Evolutionary conservation across 2,888 invertebrate species (phyloP).

Genomic region (Geophilus truncorum): DNA sequence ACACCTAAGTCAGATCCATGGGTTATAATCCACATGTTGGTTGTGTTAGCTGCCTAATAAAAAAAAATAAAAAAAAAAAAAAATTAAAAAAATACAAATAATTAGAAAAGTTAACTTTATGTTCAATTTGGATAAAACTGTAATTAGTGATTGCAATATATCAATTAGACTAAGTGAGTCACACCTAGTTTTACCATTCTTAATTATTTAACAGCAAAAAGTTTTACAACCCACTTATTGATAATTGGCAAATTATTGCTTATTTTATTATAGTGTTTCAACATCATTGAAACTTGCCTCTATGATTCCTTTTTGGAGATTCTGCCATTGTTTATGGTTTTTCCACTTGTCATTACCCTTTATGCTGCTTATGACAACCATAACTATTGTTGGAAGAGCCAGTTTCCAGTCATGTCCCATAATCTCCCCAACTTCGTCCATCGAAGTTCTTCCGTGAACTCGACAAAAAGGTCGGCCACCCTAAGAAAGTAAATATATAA

Average conservation of each 20-base stretch:
- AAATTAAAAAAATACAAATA: background rate
- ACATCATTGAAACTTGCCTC: no score
- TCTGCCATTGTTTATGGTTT: constrained; percentile 39
- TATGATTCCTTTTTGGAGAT: constrained; percentile 40
- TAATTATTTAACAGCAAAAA: no score
- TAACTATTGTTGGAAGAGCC: constrained; percentile 40
- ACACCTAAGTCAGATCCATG: constrained; percentile 46
- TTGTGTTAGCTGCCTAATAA: constrained; percentile 46
- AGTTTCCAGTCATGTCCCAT: constrained; percentile 40
- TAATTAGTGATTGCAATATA: no score
- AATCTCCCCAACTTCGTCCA: constrained; percentile 39
- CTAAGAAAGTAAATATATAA: no score
- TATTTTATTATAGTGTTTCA: no score
- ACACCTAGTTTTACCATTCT: no score
- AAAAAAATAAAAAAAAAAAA: no score
- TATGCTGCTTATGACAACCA: constrained; percentile 40
- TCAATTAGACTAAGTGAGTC: no score
- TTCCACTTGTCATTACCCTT: constrained; percentile 37
- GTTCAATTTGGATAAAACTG: no score
- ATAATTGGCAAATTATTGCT: no score
- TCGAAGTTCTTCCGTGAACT: constrained; percentile 38
- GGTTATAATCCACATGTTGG: constrained; percentile 47
- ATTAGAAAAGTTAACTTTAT: no score
- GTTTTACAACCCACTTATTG: no score
- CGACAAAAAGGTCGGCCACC: constrained; percentile 41